Base-by-base conservation (phyloP, 2,797 vertebrate genomes). In the Peromyscus aztecus region DNA sequence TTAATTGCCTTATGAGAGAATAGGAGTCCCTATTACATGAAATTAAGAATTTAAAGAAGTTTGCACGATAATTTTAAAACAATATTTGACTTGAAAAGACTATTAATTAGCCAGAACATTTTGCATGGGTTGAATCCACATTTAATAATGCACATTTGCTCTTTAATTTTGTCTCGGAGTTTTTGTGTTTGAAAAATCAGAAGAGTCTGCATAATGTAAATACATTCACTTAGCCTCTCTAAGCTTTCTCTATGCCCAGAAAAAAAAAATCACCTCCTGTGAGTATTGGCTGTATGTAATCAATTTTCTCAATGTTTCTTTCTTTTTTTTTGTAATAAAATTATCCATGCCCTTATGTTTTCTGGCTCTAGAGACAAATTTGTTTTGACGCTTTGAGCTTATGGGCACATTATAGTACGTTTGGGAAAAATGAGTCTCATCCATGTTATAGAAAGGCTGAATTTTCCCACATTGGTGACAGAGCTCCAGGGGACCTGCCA, bases 1-100 rank as follows among this genome's bases (percentile, higher is more conserved):
- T 90, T 94, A 95, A 97, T 94, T 96, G 55, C 71, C 46, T 85
- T 91, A 65, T 81, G 55, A 94, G 34, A 88, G 43, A 90, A 95
- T 65, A 87, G 24, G 23, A 95, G 73, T 82, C n/a, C 19, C 13
- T 92, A 90, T 85, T 55, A 59, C 34, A 87, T 17, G 17, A 90
- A 95, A 92, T 94, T 75, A 94, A 90, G 27, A 95, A 83, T 93
- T 94, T 93, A 14, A 27, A 91, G 81, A 88, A 77, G 14, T 75
- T 92, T 85, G 37, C 55, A 94, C 59, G 91, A 82, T 73, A 85
- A 88, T 92, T 91, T 94, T 69, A 81, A 94, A 94, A 82, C 34
- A 95, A 24, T 94, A 94, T 93, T 97, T 91, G 40, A 83, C 71
- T 93, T 94, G 27, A 57, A 93, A 94, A 93, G 31, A 90, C 81